Percentiles rank a stretch among this genome's conserved stretches.
phyloP scores from a whole-genome alignment of 2,113 vertebrate species.

The Calidris pygmaea region DNA sequence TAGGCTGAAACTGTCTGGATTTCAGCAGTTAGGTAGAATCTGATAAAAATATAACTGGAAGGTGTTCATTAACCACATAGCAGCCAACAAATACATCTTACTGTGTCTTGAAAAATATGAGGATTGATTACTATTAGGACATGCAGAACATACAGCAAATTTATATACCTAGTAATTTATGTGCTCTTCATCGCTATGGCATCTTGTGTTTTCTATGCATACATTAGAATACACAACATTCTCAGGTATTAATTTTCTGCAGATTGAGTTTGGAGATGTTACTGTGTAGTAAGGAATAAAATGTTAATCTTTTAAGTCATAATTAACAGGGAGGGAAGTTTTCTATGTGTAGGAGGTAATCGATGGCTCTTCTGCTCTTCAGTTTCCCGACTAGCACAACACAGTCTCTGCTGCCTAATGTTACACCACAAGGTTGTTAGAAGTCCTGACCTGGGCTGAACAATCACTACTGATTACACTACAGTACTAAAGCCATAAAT shows the following conservation, averaged over 20 bases:
- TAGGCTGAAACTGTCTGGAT: background rate
- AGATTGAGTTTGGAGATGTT: background rate
- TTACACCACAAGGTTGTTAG: background rate
- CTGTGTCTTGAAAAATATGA: background rate
- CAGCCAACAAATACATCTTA: background rate
- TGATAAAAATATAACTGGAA: background rate
- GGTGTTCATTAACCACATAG: background rate
- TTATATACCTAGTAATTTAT: background rate
- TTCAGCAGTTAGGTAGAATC: background rate
- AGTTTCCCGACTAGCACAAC: background rate
- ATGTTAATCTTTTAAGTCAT: background rate
- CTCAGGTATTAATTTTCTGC: background rate
- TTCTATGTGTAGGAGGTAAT: background rate
- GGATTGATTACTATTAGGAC: background rate
- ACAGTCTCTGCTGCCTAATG: background rate
- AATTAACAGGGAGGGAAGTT: background rate
- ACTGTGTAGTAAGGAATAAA: background rate
- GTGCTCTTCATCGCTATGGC: background rate
- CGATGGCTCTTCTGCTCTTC: background rate
- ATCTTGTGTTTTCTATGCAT: background rate
- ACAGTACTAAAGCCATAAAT: background rate
- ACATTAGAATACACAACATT: background rate
- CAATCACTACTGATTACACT: background rate
- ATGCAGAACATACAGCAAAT: background rate
- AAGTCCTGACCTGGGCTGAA: background rate